Percentiles rank a stretch among this genome's conserved stretches.
Conservation (phyloP, 2,888 invertebrate genomes). For the Lathronympha strigana region DNA sequence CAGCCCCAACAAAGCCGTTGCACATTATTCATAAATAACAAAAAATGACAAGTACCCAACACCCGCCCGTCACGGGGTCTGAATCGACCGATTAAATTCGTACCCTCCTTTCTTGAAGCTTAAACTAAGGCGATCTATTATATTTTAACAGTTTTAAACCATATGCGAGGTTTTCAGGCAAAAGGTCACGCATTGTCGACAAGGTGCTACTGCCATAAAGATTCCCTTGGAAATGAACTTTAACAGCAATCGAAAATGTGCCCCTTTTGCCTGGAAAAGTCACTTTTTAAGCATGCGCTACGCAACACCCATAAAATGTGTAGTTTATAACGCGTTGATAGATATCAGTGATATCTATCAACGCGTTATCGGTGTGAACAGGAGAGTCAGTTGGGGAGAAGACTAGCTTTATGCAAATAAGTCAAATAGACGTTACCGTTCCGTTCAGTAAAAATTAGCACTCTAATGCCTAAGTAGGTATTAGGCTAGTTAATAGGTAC, state of each 20-base stretch:
- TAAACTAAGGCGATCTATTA: slow-evolving; percentile 70
- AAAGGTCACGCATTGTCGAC: too few relatives aligned
- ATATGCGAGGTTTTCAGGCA: too few relatives aligned
- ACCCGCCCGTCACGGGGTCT: slow-evolving; percentile 90
- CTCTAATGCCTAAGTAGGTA: background rate
- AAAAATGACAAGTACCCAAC: slow-evolving; percentile 62
- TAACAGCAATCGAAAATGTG: too few relatives aligned
- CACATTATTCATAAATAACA: slow-evolving; percentile 73
- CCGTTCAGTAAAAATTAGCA: background rate
- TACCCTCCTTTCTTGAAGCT: slow-evolving; percentile 59
- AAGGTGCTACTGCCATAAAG: too few relatives aligned
- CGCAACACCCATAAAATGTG: slow-evolving; percentile 61
- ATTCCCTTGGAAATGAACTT: too few relatives aligned
- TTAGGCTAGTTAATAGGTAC: too few relatives aligned
- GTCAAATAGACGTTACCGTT: slow-evolving; percentile 9
- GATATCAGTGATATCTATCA: too few relatives aligned
- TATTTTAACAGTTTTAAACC: slow-evolving; percentile 60
- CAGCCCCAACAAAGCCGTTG: slow-evolving; percentile 58
- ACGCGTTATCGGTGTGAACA: slow-evolving; percentile 37
- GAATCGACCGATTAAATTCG: slow-evolving; percentile 61
- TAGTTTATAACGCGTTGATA: slow-evolving; percentile 43
- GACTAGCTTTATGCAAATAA: slow-evolving; percentile 36
- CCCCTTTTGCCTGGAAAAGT: too few relatives aligned
- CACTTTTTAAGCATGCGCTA: slow-evolving; percentile 50
- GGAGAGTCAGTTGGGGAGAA: slow-evolving; percentile 15